A percentile compares a stretch with the other conserved stretches of the same genome.
These are phyloP conservation scores for Callosobruchus maculatus DNA, from an alignment of 2,888 invertebrate genomes.

Conservation along the genomic window DNA sequence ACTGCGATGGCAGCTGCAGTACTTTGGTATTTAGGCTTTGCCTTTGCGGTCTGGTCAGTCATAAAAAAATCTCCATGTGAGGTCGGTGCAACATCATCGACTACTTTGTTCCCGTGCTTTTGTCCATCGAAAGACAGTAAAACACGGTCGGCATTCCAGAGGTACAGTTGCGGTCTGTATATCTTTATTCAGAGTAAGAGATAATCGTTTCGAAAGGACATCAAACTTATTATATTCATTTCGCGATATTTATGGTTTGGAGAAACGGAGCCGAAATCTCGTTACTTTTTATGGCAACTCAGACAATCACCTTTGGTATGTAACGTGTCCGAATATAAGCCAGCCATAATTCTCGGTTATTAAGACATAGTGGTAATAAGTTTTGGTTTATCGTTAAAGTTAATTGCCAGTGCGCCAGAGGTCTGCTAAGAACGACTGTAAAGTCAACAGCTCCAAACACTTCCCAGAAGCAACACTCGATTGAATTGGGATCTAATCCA, in stretches of 20 bases:
- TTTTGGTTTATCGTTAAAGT: slow-evolving; percentile 39
- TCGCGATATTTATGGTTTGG: slow-evolving; percentile 19
- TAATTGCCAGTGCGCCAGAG: slow-evolving; percentile 33
- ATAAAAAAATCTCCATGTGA: neutral
- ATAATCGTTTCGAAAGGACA: slow-evolving; percentile 17
- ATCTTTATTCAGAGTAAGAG: slow-evolving; percentile 6
- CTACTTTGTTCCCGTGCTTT: neutral
- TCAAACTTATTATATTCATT: slow-evolving; percentile 19
- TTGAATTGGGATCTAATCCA: neutral
- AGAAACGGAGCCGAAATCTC: slow-evolving; percentile 21
- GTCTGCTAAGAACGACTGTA: neutral
- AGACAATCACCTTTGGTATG: slow-evolving; percentile 22
- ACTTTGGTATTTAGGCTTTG: too few species aligned
- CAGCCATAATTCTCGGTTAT: slow-evolving; percentile 29
- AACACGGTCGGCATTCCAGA: neutral
- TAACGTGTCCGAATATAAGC: slow-evolving; percentile 19
- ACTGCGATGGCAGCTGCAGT: too few species aligned
- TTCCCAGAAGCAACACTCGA: neutral
- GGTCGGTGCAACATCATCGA: neutral
- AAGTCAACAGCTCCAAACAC: neutral
- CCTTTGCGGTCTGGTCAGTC: too few species aligned
- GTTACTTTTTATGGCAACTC: slow-evolving; percentile 21
- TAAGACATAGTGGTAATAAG: slow-evolving; percentile 35
- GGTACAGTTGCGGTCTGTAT: neutral
- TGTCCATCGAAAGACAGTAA: neutral